Evolutionary conservation across 2,113 vertebrate genomes (phyloP).

Genomic region (Hypocryptadius cinnamomeus): DNA sequence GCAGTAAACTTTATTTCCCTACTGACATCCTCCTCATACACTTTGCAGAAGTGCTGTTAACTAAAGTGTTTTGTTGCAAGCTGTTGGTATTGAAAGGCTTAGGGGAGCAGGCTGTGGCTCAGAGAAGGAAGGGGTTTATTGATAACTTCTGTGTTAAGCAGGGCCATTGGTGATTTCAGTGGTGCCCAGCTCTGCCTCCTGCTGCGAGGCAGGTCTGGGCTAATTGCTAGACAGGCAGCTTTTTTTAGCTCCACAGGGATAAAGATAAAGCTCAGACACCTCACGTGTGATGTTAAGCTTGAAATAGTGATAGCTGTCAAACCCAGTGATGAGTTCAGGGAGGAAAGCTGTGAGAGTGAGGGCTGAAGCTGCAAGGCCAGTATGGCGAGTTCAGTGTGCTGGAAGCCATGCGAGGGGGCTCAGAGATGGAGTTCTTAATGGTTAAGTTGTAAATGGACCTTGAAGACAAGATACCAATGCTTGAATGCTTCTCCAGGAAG

Average conservation of each 20-base stretch:
- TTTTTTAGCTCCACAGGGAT: conserved; percentile 37
- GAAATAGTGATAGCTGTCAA: conserved; percentile 9
- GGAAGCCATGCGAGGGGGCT: neutral
- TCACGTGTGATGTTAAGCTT: conserved; percentile 34
- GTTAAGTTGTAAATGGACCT: neutral
- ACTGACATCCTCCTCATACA: neutral
- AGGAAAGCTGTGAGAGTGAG: neutral
- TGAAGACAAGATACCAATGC: neutral
- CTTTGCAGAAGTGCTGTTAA: neutral
- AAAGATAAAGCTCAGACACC: conserved; percentile 36
- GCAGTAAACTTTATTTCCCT: neutral
- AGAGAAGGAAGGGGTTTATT: neutral
- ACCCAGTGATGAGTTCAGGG: neutral
- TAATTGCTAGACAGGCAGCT: conserved; percentile 27
- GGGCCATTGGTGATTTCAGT: neutral
- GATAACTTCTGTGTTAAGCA: neutral
- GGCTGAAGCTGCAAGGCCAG: neutral
- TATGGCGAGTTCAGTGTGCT: neutral
- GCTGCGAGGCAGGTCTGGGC: neutral
- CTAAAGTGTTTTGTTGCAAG: neutral
- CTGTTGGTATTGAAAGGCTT: neutral
- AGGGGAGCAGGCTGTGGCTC: neutral
- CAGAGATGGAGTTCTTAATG: neutral
- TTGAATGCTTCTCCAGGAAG: neutral
- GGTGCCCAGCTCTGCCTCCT: neutral